These are phyloP conservation scores for Bombus sibiricus DNA, from an alignment of 1,140 invertebrate genomes.

Conservation along the genomic window DNA sequence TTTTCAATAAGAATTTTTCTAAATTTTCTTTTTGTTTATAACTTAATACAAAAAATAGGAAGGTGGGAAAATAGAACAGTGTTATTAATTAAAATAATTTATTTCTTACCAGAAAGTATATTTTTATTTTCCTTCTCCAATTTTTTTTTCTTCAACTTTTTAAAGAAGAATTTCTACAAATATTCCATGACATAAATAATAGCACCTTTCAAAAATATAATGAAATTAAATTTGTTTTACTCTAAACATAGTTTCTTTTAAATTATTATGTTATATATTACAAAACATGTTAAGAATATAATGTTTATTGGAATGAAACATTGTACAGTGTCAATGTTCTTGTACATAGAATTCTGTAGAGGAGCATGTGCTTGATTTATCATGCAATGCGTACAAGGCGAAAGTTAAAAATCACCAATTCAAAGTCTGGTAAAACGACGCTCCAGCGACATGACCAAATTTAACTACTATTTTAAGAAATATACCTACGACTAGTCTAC, in stretches of 20 bases:
- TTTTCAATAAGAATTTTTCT: not conserved
- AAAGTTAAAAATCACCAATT: conserved; percentile 40
- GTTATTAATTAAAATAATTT: not conserved
- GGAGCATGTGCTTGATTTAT: not conserved
- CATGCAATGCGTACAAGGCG: conserved; percentile 25
- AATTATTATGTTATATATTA: no score
- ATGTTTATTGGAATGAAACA: not conserved
- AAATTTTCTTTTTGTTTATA: not conserved
- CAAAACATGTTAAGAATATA: not conserved
- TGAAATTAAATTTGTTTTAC: not conserved
- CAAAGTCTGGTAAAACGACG: not conserved
- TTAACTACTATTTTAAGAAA: not conserved
- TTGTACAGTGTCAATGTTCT: not conserved
- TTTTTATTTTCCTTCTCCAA: not conserved
- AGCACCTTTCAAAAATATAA: not conserved
- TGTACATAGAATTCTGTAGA: not conserved
- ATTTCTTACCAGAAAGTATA: not conserved
- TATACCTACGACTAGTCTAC: not conserved
- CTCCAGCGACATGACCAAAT: conserved; percentile 1
- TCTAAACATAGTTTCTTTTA: no score
- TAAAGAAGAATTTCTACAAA: not conserved
- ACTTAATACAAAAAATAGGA: not conserved
- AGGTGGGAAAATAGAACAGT: not conserved
- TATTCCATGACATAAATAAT: not conserved
- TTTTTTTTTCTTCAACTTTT: not conserved